Evolutionary conservation across 2,888 invertebrate species (phyloP).

Genomic region (Rhyacophila evoluta): DNA sequence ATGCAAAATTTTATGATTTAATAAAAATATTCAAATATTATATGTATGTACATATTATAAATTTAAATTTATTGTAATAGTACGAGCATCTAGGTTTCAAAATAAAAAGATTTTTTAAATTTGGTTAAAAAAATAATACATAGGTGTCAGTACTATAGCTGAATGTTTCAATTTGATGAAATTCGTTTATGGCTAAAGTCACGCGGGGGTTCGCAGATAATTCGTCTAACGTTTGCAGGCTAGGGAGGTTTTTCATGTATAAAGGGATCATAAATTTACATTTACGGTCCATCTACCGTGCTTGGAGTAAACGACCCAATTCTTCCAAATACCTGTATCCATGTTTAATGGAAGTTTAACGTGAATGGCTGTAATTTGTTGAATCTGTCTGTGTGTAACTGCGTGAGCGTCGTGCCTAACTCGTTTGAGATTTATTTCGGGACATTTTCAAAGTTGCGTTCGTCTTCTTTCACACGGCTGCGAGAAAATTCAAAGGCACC

Average conservation of each 20-base stretch:
- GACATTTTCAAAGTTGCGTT: conserved; percentile 36
- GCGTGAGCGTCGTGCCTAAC: conserved; percentile 42
- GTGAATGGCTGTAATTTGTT: conserved; percentile 54
- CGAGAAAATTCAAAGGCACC: background rate
- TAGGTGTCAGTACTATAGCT: conserved; percentile 38
- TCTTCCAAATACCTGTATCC: conserved; percentile 55
- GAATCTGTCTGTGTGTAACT: conserved; percentile 46
- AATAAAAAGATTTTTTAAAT: background rate
- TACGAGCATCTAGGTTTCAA: background rate
- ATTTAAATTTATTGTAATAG: background rate
- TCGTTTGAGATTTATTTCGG: conserved; percentile 49
- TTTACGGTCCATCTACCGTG: conserved; percentile 55
- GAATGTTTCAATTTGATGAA: background rate
- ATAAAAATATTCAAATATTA: too few relatives aligned
- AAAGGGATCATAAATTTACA: conserved; percentile 55
- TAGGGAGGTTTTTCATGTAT: conserved; percentile 54
- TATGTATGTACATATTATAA: too few relatives aligned
- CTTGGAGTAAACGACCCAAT: conserved; percentile 55
- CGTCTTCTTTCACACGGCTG: background rate
- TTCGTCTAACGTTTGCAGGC: conserved; percentile 47
- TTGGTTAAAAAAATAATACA: background rate
- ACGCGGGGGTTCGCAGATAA: conserved; percentile 42
- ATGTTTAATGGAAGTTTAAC: conserved; percentile 55
- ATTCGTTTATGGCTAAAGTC: conserved; percentile 26
- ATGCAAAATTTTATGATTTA: too few relatives aligned